These are phyloP conservation scores for Lipophrys pholis DNA, from an alignment of 2,113 vertebrate genomes.

Conservation along the genomic window DNA sequence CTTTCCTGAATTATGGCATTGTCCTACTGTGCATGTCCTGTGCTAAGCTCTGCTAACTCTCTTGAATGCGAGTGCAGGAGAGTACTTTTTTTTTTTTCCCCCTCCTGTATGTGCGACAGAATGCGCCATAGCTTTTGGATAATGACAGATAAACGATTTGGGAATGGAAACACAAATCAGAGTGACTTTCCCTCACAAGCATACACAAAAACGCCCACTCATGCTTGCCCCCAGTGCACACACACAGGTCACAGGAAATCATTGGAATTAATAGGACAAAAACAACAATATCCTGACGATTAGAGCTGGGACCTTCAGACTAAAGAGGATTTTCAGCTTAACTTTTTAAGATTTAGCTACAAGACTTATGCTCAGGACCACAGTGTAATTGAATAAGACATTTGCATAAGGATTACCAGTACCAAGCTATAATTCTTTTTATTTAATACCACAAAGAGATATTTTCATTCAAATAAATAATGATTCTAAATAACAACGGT, in stretches of 20 bases:
- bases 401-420: slow-evolving; percentile 82
- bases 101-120: slow-evolving; percentile 12
- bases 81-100: background rate
- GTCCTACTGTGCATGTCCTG: slow-evolving; percentile 59
- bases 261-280: slow-evolving; percentile 78
- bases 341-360: slow-evolving; percentile 86
- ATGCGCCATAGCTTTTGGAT: slow-evolving; percentile 26
- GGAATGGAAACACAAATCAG: slow-evolving; percentile 53
- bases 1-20: slow-evolving; percentile 64
- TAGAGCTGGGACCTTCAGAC: slow-evolving; percentile 78
- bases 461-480: slow-evolving; percentile 64
- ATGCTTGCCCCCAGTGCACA: background rate
- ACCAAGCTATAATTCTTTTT: slow-evolving; percentile 74
- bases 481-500: slow-evolving; percentile 46
- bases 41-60: slow-evolving; percentile 66
- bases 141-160: slow-evolving; percentile 45
- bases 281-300: slow-evolving; percentile 85
- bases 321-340: slow-evolving; percentile 88
- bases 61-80: slow-evolving; percentile 20
- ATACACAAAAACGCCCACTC: slow-evolving; percentile 22
- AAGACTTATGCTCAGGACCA: slow-evolving; percentile 83
- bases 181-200: slow-evolving; percentile 61
- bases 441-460: slow-evolving; percentile 68
- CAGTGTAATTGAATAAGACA: slow-evolving; percentile 84
- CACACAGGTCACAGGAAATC: slow-evolving; percentile 75